These are phyloP conservation scores for Polydrusus pterygomalis DNA, from an alignment of 2,888 invertebrate species.

Conservation along the genomic window DNA sequence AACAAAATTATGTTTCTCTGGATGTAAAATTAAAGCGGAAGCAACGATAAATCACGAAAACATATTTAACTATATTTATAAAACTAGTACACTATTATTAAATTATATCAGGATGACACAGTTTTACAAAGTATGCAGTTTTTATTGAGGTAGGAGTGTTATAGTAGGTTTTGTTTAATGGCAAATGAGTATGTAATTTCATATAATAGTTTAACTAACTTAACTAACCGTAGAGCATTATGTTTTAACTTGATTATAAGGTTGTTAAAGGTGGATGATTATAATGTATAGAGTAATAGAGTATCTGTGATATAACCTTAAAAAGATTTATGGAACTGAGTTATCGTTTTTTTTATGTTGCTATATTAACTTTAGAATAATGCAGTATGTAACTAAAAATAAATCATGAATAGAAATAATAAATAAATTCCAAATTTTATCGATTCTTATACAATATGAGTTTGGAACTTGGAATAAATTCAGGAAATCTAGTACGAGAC, in stretches of 20 bases:
- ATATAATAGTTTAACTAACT: slow-evolving; percentile 39
- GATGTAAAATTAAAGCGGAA: slow-evolving; percentile 3
- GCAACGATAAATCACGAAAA: slow-evolving; percentile 11
- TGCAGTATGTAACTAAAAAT: not conserved
- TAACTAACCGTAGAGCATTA: slow-evolving; percentile 41
- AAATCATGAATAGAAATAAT: no score
- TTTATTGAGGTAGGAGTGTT: slow-evolving; percentile 47
- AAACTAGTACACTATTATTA: slow-evolving; percentile 19
- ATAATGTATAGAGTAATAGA: slow-evolving; percentile 12
- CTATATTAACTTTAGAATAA: no score
- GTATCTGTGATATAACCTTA: no score
- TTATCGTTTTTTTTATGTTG: no score
- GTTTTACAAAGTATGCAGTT: slow-evolving; percentile 28
- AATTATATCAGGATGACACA: slow-evolving; percentile 35
- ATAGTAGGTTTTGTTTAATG: slow-evolving; percentile 35
- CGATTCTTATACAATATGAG: no score
- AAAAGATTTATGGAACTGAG: no score
- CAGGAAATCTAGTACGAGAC: no score
- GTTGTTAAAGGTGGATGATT: slow-evolving; percentile 22
- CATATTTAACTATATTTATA: slow-evolving; percentile 10
- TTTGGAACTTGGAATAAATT: no score
- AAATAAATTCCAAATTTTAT: no score
- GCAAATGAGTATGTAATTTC: slow-evolving; percentile 42
- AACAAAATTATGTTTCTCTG: not conserved
- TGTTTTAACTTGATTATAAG: slow-evolving; percentile 34